Evolutionary conservation across 2,888 invertebrate genomes (phyloP).

Genomic region (Pardosa pseudoannulata): DNA sequence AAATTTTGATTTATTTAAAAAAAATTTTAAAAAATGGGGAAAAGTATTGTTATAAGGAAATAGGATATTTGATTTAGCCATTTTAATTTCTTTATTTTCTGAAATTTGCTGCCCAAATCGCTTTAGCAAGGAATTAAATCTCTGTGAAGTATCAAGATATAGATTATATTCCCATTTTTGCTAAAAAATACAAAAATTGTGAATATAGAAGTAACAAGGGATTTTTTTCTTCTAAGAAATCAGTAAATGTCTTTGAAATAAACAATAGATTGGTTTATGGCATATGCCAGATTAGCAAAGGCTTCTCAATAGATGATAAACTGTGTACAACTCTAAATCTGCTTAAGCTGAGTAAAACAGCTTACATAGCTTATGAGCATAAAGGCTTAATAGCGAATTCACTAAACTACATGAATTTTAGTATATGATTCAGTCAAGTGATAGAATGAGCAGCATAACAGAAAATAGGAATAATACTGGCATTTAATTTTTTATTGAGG

Average conservation of each 20-base stretch:
- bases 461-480: too few species aligned
- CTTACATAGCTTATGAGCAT: conserved; percentile 4
- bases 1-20: too few species aligned
- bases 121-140: neutral
- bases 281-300: neutral
- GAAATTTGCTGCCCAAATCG: conserved; percentile 15
- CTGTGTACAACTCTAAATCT: conserved; percentile 15
- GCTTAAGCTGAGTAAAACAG: neutral
- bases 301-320: conserved; percentile 14
- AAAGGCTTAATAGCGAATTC: conserved; percentile 13
- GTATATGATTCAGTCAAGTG: too few species aligned
- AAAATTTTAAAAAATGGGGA: too few species aligned
- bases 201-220: neutral
- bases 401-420: too few species aligned
- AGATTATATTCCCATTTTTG: conserved; percentile 14
- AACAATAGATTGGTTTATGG: conserved; percentile 16
- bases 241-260: neutral
- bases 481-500: too few species aligned
- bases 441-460: too few species aligned
- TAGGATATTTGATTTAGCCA: conserved; percentile 16
- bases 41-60: too few species aligned
- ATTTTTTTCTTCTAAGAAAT: neutral
- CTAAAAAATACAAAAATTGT: conserved; percentile 4
- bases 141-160: conserved; percentile 23
- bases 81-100: conserved; percentile 15